phyloP scores from a whole-genome alignment of 2,888 invertebrate species.

The Scelioninae gen. 2 region DNA sequence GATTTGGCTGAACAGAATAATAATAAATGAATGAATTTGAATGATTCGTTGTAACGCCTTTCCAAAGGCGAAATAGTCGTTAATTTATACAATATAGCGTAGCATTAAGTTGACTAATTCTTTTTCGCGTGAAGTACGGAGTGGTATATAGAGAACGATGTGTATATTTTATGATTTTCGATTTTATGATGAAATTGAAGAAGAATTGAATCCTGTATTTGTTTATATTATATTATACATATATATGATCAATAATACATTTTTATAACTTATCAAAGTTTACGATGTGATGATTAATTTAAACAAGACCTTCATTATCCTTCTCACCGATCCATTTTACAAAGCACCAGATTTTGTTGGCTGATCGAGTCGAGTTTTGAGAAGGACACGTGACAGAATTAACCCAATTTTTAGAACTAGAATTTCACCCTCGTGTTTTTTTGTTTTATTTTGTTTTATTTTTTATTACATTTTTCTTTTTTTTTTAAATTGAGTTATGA shows the following conservation, averaged over 20 bases:
- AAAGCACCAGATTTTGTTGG: conserved; percentile 25
- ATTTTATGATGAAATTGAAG: conserved; percentile 41
- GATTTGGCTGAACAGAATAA: conserved; percentile 54
- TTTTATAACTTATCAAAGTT: conserved; percentile 66
- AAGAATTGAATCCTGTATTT: conserved; percentile 61
- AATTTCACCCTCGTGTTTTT: not conserved
- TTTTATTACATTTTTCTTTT: too few relatives aligned
- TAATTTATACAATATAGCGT: conserved; percentile 46
- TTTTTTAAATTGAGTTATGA: too few relatives aligned
- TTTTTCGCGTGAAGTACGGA: conserved; percentile 28
- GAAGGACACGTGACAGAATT: conserved; percentile 63
- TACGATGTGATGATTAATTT: conserved; percentile 67
- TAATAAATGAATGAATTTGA: conserved; percentile 35
- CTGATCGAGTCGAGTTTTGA: conserved; percentile 38
- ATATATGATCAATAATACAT: conserved; percentile 67
- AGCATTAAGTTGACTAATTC: conserved; percentile 52
- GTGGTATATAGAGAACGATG: conserved; percentile 69
- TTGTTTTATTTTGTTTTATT: too few relatives aligned
- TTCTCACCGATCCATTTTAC: conserved; percentile 63
- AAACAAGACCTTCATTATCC: conserved; percentile 65
- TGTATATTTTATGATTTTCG: conserved; percentile 64
- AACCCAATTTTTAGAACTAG: conserved; percentile 56
- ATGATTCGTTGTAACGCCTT: conserved; percentile 43
- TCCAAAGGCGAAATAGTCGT: conserved; percentile 38
- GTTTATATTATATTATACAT: conserved; percentile 62